phyloP scores from a whole-genome alignment of 2,888 invertebrate species.

The Drosophila lacicola region DNA sequence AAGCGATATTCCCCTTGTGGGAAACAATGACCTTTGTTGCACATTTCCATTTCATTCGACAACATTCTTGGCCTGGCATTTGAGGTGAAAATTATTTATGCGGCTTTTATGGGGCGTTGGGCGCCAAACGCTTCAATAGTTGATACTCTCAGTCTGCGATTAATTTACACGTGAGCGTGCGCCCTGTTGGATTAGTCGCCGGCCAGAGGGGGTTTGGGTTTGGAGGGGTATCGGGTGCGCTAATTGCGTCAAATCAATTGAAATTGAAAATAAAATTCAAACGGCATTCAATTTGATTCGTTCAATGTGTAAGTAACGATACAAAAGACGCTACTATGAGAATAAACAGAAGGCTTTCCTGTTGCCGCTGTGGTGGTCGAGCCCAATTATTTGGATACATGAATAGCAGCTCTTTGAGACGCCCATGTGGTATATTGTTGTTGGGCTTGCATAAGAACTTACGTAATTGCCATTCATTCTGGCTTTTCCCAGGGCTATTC shows the following conservation, averaged over 20 bases:
- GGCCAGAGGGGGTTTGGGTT: background rate
- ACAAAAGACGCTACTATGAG: constrained; percentile 6
- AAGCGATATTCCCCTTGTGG: constrained; percentile 17
- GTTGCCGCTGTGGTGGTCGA: background rate
- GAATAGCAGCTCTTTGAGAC: constrained; percentile 31
- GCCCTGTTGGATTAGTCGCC: no score
- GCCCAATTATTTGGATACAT: background rate
- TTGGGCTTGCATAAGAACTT: background rate
- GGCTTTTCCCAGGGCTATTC: background rate
- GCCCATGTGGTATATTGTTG: background rate
- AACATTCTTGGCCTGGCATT: constrained; percentile 22
- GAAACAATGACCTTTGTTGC: constrained; percentile 47
- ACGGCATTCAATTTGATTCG: constrained; percentile 55
- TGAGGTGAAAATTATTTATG: constrained; percentile 55
- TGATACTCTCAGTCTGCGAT: constrained; percentile 15
- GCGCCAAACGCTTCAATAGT: constrained; percentile 18
- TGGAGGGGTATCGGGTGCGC: constrained; percentile 15
- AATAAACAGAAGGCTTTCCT: background rate
- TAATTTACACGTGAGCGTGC: constrained; percentile 6
- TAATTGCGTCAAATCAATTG: constrained; percentile 61
- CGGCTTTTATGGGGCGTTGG: constrained; percentile 30
- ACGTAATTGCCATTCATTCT: background rate
- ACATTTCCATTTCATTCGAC: constrained; percentile 44
- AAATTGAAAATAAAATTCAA: constrained; percentile 43
- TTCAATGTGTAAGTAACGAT: constrained; percentile 11